Conservation (phyloP, 2,888 invertebrate species). For the Busseola fusca region DNA sequence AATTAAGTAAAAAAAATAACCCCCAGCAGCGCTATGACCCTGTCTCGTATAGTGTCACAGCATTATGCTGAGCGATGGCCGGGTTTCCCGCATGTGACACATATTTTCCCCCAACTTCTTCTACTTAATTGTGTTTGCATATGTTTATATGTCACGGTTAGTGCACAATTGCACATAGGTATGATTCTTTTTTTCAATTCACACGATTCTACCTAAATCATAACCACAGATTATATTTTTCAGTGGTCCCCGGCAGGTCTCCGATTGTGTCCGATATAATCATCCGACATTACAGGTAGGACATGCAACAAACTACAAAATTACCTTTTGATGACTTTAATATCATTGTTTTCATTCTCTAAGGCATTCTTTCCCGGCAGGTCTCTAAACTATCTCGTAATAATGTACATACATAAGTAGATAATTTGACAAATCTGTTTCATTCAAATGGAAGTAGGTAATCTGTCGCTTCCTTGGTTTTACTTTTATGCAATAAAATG, state of each 20-base stretch:
- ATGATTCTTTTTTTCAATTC: neutral
- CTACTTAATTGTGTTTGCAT: too few relatives aligned
- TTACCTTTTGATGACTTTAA: slow-evolving; percentile 44
- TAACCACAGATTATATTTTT: slow-evolving; percentile 10
- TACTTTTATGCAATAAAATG: slow-evolving; percentile 13
- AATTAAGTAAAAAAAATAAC: too few relatives aligned
- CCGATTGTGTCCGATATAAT: slow-evolving; percentile 49
- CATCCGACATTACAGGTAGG: slow-evolving; percentile 58
- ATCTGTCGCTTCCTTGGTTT: neutral
- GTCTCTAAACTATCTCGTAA: slow-evolving; percentile 6
- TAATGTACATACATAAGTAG: slow-evolving; percentile 12
- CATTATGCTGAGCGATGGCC: neutral
- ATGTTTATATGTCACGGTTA: neutral
- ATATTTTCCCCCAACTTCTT: neutral
- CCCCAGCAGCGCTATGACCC: neutral
- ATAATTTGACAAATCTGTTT: slow-evolving; percentile 35
- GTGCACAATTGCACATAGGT: too few relatives aligned
- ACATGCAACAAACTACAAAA: slow-evolving; percentile 38
- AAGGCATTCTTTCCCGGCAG: too few relatives aligned
- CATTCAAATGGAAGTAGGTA: slow-evolving; percentile 13
- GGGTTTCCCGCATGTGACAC: neutral
- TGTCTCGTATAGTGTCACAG: neutral
- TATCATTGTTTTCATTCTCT: slow-evolving; percentile 16
- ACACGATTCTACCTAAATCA: neutral
- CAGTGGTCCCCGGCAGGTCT: slow-evolving; percentile 50